These are phyloP conservation scores for Blastobasis lacticolella DNA, from an alignment of 2,888 invertebrate species.

Conservation along the genomic window DNA sequence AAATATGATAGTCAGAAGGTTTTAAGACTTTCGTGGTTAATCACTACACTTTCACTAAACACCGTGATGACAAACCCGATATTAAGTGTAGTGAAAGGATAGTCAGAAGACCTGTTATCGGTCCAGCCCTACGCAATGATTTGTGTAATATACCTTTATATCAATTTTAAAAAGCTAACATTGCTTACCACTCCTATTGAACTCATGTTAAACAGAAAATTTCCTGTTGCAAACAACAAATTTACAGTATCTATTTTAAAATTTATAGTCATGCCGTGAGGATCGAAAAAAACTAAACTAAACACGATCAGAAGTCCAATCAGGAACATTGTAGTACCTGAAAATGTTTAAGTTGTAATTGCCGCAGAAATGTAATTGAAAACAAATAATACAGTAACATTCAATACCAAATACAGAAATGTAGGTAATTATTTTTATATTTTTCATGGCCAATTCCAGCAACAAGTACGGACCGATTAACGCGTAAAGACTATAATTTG, in stretches of 20 bases:
- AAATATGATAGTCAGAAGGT: too few relatives aligned
- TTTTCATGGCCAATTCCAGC: conserved; percentile 36
- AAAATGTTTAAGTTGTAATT: not conserved
- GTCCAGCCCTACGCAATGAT: too few relatives aligned
- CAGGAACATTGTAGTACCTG: not conserved
- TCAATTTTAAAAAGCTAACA: not conserved
- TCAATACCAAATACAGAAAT: conserved; percentile 36
- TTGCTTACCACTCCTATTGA: conserved; percentile 38
- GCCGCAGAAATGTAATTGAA: not conserved
- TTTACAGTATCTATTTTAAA: conserved; percentile 14
- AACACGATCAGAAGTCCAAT: not conserved
- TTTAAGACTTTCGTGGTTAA: too few relatives aligned
- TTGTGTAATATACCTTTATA: too few relatives aligned
- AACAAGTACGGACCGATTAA: conserved; percentile 38
- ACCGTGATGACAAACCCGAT: too few relatives aligned
- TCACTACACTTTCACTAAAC: too few relatives aligned
- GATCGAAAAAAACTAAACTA: too few relatives aligned
- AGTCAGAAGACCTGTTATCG: too few relatives aligned
- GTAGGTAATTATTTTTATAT: conserved; percentile 39
- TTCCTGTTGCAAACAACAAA: conserved; percentile 31
- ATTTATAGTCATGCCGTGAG: too few relatives aligned
- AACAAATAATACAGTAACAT: not conserved
- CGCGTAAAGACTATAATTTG: conserved; percentile 20
- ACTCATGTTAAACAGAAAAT: conserved; percentile 36
- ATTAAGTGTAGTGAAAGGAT: too few relatives aligned